Evolutionary conservation across 1,140 invertebrate genomes (phyloP).

Genomic region (Polypedilum vanderplanki): DNA sequence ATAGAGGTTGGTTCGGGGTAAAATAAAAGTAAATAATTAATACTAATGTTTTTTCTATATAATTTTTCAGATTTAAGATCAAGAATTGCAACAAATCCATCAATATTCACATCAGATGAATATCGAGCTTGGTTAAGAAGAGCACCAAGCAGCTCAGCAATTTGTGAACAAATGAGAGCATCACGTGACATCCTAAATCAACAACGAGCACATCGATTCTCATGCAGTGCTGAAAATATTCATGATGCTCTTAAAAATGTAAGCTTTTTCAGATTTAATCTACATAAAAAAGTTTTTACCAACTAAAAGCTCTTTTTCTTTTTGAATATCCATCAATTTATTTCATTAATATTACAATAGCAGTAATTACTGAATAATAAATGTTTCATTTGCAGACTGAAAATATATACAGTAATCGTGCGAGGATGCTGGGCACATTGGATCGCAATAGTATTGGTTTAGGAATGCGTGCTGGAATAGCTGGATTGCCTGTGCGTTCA

Average conservation of each 20-base stretch:
- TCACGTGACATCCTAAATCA: constrained; percentile 57
- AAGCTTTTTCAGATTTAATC: constrained; percentile 39
- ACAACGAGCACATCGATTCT: constrained; percentile 66
- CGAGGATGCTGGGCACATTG: constrained; percentile 48
- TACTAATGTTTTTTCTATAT: not conserved
- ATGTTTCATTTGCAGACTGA: constrained; percentile 48
- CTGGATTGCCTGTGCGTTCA: constrained; percentile 53
- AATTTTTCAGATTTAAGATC: constrained; percentile 36
- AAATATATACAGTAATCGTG: constrained; percentile 50
- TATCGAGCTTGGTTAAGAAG: constrained; percentile 82
- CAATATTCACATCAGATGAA: constrained; percentile 82
- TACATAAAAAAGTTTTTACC: not conserved
- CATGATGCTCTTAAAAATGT: constrained; percentile 72
- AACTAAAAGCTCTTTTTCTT: constrained; percentile 29
- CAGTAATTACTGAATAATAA: no score
- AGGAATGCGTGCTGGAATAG: constrained; percentile 41
- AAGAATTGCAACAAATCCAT: constrained; percentile 41
- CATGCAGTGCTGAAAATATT: constrained; percentile 84
- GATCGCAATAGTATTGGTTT: constrained; percentile 47
- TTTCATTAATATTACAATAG: no score
- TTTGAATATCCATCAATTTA: not conserved
- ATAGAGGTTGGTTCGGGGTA: constrained; percentile 46
- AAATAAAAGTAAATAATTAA: not conserved
- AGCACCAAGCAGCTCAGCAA: constrained; percentile 83
- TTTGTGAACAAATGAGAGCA: constrained; percentile 80